phyloP scores from a whole-genome alignment of 2,113 vertebrate species.

The Vidua chalybeata region DNA sequence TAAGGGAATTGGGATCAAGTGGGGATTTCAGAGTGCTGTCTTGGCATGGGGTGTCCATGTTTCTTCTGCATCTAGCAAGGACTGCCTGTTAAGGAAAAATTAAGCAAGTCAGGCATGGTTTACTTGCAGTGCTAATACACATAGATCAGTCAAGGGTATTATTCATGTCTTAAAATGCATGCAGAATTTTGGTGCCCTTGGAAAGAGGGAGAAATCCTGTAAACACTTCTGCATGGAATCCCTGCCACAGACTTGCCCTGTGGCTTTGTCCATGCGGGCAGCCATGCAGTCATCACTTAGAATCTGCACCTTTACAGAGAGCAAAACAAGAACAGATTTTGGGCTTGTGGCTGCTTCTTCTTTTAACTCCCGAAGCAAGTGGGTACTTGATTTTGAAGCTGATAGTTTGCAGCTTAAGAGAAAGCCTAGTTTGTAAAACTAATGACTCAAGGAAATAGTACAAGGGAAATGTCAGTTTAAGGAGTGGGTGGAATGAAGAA shows the following conservation, averaged over 20 bases:
- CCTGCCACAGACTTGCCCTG: rapidly evolving
- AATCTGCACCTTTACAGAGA: not conserved
- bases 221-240: not conserved
- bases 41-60: not conserved
- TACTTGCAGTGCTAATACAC: not conserved
- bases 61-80: not conserved
- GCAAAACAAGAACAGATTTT: not conserved
- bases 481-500: not conserved
- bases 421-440: not conserved
- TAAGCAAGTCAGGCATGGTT: not conserved
- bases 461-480: not conserved
- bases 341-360: not conserved
- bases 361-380: not conserved
- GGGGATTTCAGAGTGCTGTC: not conserved
- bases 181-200: not conserved
- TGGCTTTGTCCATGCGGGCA: rapidly evolving
- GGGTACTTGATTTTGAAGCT: not conserved
- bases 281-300: not conserved
- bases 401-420: not conserved
- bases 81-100: not conserved
- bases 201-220: not conserved
- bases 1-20: not conserved
- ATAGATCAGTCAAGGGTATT: not conserved
- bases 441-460: not conserved
- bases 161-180: not conserved